phyloP scores from a whole-genome alignment of 2,797 vertebrate species.

The Hemitrygon akajei region DNA sequence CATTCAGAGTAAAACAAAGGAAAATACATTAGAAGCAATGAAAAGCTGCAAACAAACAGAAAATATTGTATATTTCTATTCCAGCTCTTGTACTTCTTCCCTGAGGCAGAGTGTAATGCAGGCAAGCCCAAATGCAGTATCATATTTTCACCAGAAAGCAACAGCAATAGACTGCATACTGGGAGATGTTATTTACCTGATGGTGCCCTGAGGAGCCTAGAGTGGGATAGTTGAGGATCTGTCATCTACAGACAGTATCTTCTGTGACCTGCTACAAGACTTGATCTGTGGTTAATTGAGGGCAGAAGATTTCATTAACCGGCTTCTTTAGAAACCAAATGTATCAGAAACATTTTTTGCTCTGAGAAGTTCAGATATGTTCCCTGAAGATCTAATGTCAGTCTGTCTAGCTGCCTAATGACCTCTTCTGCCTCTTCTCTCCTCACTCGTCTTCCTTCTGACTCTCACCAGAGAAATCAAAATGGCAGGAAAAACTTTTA shows the following conservation, averaged over 20 bases:
- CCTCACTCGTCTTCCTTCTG: background rate
- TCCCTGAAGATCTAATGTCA: background rate
- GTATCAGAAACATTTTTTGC: background rate
- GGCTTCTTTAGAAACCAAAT: background rate
- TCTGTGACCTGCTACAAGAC: background rate
- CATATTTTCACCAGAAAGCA: background rate
- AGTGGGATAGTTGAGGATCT: no score
- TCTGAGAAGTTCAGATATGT: background rate
- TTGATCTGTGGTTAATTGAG: background rate
- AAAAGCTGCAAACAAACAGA: background rate
- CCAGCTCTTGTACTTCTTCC: background rate
- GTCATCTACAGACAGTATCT: no score
- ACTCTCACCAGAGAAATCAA: background rate
- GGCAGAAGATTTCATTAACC: background rate
- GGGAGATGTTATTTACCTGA: background rate
- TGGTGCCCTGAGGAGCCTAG: no score
- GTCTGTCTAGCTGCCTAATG: background rate
- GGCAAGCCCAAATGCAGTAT: background rate
- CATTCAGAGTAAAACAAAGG: no score
- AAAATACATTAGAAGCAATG: no score
- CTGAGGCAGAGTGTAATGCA: background rate
- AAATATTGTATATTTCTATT: background rate
- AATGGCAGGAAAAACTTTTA: background rate
- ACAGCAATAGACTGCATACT: background rate
- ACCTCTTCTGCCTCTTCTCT: background rate